Conservation (phyloP, 2,888 invertebrate species). For the Temnothorax rugatulus region DNA sequence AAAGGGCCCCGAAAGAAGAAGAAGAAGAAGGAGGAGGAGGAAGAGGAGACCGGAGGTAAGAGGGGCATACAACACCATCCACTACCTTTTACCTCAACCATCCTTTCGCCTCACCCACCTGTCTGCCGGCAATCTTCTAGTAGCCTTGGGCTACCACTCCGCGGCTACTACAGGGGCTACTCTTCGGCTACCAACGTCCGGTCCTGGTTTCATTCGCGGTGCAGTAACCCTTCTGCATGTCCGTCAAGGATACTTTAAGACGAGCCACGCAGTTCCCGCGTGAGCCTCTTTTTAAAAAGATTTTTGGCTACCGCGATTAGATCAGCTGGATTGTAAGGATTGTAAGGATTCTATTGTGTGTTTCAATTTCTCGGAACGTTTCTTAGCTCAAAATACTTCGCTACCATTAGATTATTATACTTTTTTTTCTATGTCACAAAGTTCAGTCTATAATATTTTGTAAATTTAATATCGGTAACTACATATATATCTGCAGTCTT, state of each 20-base stretch:
- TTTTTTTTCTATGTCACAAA: too few relatives aligned
- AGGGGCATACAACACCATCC: conserved; percentile 70
- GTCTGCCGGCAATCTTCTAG: conserved; percentile 86
- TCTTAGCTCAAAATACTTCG: not conserved
- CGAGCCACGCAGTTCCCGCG: conserved; percentile 41
- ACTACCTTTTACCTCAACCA: conserved; percentile 79
- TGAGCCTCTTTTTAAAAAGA: conserved; percentile 19
- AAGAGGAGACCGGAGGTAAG: conserved; percentile 57
- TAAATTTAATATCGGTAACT: too few relatives aligned
- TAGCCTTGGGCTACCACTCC: conserved; percentile 86
- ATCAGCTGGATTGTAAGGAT: conserved; percentile 18
- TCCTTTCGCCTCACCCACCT: conserved; percentile 85
- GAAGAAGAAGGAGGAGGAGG: conserved; percentile 58
- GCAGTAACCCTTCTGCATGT: conserved; percentile 72
- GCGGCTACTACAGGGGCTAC: conserved; percentile 85
- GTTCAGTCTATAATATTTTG: too few relatives aligned
- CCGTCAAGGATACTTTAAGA: conserved; percentile 66
- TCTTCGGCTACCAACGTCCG: conserved; percentile 84
- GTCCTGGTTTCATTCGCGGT: conserved; percentile 77
- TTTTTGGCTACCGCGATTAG: not conserved
- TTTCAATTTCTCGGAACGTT: not conserved
- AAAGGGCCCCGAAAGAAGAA: conserved; percentile 77
- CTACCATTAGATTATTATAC: not conserved
- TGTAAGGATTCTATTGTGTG: not conserved
- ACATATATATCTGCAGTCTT: too few relatives aligned